Evolutionary conservation across 2,113 vertebrate genomes (phyloP).

Genomic region (Gallinago jamesoni): DNA sequence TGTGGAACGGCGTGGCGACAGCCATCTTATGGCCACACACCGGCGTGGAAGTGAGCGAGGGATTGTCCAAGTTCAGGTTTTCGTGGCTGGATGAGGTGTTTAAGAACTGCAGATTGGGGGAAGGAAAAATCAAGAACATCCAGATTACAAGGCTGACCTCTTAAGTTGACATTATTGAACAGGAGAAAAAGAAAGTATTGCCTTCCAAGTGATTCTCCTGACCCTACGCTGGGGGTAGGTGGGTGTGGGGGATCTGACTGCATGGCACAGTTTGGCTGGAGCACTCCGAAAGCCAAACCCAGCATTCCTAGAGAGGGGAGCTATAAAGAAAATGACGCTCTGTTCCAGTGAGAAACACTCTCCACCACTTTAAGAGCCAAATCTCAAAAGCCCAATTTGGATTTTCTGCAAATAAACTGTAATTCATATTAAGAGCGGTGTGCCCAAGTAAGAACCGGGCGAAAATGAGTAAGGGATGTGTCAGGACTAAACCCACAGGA

Average conservation of each 20-base stretch:
- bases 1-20: slow-evolving; percentile 75
- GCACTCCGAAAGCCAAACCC: slow-evolving; percentile 12
- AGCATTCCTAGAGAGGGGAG: not conserved
- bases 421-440: not conserved
- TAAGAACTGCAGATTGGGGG: slow-evolving; percentile 82
- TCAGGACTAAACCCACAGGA: not conserved
- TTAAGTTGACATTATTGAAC: not conserved
- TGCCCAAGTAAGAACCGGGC: not conserved
- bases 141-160: not conserved
- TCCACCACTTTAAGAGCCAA: not conserved
- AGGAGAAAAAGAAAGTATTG: not conserved
- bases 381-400: not conserved
- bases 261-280: not conserved
- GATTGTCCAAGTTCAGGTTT: slow-evolving; percentile 82
- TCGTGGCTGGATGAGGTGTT: slow-evolving; percentile 87
- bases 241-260: not conserved
- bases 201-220: slow-evolving; percentile 29
- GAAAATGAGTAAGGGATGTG: not conserved
- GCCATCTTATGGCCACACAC: slow-evolving; percentile 86
- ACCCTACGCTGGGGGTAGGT: not conserved
- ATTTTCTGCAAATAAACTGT: not conserved
- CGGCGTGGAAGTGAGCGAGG: slow-evolving; percentile 80
- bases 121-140: slow-evolving; percentile 14
- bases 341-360: not conserved
- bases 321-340: not conserved